Evolutionary conservation across 1,140 invertebrate species (phyloP).

Genomic region (Diabrotica undecimpunctata): DNA sequence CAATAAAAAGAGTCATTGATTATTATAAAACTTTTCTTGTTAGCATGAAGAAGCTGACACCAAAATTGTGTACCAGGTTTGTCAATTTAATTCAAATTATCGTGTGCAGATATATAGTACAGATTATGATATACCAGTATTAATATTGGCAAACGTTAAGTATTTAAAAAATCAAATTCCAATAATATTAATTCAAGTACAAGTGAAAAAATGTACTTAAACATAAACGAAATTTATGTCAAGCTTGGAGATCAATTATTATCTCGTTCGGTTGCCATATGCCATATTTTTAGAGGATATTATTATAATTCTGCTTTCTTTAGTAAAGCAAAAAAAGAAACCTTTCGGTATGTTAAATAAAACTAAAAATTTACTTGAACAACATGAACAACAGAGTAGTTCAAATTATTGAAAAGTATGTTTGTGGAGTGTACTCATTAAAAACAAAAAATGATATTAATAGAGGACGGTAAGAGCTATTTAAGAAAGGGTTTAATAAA

Average conservation of each 20-base stretch:
- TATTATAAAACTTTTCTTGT: slow-evolving; percentile 25
- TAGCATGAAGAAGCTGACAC: slow-evolving; percentile 34
- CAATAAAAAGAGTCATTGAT: slow-evolving; percentile 29
- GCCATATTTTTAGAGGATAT: slow-evolving; percentile 8
- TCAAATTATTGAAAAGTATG: slow-evolving; percentile 11
- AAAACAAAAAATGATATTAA: slow-evolving; percentile 11
- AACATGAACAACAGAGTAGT: slow-evolving; percentile 8
- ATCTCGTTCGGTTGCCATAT: slow-evolving; percentile 25
- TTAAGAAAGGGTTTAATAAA: slow-evolving; percentile 10
- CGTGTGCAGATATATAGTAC: slow-evolving; percentile 32
- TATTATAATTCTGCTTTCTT: slow-evolving; percentile 8
- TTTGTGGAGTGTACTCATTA: slow-evolving; percentile 10
- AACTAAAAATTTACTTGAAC: slow-evolving; percentile 8
- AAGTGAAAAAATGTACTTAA: slow-evolving; percentile 25
- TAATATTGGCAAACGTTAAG: slow-evolving; percentile 32
- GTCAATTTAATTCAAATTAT: slow-evolving; percentile 30
- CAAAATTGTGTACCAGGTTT: slow-evolving; percentile 32
- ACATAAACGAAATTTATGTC: slow-evolving; percentile 26
- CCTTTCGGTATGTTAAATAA: slow-evolving; percentile 3
- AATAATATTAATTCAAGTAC: slow-evolving; percentile 25
- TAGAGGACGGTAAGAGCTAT: slow-evolving; percentile 10
- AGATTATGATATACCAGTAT: slow-evolving; percentile 32
- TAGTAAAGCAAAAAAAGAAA: slow-evolving; percentile 10
- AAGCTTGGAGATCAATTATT: slow-evolving; percentile 30
- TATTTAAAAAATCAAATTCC: slow-evolving; percentile 25